Evolutionary conservation across 2,888 invertebrate genomes (phyloP), one percentile per base, ranked within the genome.

Genomic region (Polymixis flavicincta): DNA sequence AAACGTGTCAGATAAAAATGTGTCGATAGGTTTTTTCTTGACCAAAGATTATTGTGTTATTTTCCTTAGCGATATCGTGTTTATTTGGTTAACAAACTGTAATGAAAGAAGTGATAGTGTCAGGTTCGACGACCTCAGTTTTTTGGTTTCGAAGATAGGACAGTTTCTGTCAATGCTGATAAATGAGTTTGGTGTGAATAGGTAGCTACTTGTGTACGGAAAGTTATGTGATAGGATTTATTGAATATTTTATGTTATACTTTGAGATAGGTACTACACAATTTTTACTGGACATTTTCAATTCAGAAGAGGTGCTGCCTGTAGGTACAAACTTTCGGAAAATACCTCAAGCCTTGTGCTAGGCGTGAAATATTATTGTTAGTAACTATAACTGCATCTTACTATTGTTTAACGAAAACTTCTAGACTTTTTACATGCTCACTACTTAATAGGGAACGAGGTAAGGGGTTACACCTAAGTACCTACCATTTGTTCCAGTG

Each of bases 21-120:
- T 80, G 78, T 87, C 89, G 92, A 92, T 92, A 91, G 72, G 72
- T 87, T 88, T 86, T 88, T 89, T 91, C 91, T 95, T 93, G 94
- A 79, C 84, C 85, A 90, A 88, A 91, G 92, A 94, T 71, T 93
- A 94, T 93, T 93, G 92, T 93, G 92, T 92, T 94, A 92, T 94
- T 94, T 94, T 93, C 92, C 92, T 94, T 92, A 83, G 87, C 89
- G 92, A 92, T 95, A 95, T 94, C 95, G 87, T 94, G 90, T 94
- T 94, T 95, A 92, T 95, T 94, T 94, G 92, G 89, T 85, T 88
- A 84, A 91, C 90, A 93, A 94, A 94, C 88, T 93, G 93, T 93
- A 94, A 95, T 95, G 94, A 94, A 94, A 91, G 94, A 93, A 94
- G 90, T 92, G 95, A 95, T 94, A 94, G 93, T 90, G 90, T 52